Conservation (phyloP, 2,797 vertebrate species). For the Sebastes aleutianus region DNA sequence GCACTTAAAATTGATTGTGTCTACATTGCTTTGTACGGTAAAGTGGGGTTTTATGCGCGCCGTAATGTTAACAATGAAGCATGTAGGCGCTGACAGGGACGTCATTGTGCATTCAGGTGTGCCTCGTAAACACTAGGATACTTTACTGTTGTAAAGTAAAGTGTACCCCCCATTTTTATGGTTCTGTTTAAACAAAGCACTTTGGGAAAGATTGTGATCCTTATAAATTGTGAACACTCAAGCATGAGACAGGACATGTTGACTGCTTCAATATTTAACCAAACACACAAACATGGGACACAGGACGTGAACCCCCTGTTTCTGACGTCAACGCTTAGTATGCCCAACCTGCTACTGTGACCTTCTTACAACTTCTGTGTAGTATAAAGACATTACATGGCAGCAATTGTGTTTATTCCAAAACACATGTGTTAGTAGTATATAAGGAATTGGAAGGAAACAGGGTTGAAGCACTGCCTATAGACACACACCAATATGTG, state of each 20-base stretch:
- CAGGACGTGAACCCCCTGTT: too few species aligned
- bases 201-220: neutral
- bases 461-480: neutral
- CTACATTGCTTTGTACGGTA: too few species aligned
- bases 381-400: neutral
- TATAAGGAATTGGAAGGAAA: neutral
- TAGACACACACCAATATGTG: neutral
- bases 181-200: neutral
- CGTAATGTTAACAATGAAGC: too few species aligned
- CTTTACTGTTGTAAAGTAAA: too few species aligned
- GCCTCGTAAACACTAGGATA: too few species aligned
- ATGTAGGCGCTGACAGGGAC: too few species aligned
- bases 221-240: neutral
- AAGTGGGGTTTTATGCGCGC: too few species aligned
- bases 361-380: neutral
- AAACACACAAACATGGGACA: neutral
- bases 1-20: too few species aligned
- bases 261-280: neutral
- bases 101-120: too few species aligned
- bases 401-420: neutral
- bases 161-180: neutral
- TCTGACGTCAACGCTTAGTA: neutral
- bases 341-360: neutral
- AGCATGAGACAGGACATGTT: neutral
- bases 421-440: neutral